A percentile compares a stretch with the other conserved stretches of the same genome.
Evolutionary conservation across 2,888 invertebrate species (phyloP).

Genomic region (Linnaemya vulpina): DNA sequence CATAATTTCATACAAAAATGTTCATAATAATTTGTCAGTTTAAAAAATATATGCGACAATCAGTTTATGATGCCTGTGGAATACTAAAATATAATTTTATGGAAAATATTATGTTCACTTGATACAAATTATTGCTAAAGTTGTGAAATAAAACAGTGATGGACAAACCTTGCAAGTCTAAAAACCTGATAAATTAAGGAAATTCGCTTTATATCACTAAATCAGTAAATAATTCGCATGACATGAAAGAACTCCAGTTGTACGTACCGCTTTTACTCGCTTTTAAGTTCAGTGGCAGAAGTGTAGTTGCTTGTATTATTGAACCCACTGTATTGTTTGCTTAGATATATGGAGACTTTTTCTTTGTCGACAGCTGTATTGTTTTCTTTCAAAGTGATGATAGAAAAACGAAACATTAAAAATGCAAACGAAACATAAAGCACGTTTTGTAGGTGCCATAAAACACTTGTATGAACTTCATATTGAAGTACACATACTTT

Average conservation of each 20-base stretch:
- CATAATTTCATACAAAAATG: conserved; percentile 34
- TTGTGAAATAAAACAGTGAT: background rate
- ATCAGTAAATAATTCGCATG: background rate
- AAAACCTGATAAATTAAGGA: background rate
- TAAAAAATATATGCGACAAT: conserved; percentile 57
- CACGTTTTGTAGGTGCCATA: conserved; percentile 55
- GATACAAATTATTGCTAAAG: conserved; percentile 1
- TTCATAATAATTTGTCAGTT: conserved; percentile 62
- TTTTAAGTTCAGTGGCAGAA: background rate
- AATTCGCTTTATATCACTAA: too few relatives aligned
- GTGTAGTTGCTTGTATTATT: background rate
- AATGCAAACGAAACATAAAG: conserved; percentile 31
- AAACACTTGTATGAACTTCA: conserved; percentile 49
- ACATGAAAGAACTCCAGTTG: too few relatives aligned
- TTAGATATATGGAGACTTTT: background rate
- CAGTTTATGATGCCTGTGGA: conserved; percentile 58
- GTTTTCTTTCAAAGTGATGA: conserved; percentile 1
- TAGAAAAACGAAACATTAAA: conserved; percentile 14
- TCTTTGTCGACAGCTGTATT: background rate
- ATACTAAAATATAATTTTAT: conserved; percentile 58
- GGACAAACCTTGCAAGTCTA: background rate
- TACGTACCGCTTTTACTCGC: too few relatives aligned
- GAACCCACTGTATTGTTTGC: background rate
- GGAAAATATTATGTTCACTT: conserved; percentile 41
- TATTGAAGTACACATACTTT: background rate